Evolutionary conservation across 2,113 vertebrate species (phyloP), one percentile per base, ranked within the genome.

Genomic region (Mustela nigripes): DNA sequence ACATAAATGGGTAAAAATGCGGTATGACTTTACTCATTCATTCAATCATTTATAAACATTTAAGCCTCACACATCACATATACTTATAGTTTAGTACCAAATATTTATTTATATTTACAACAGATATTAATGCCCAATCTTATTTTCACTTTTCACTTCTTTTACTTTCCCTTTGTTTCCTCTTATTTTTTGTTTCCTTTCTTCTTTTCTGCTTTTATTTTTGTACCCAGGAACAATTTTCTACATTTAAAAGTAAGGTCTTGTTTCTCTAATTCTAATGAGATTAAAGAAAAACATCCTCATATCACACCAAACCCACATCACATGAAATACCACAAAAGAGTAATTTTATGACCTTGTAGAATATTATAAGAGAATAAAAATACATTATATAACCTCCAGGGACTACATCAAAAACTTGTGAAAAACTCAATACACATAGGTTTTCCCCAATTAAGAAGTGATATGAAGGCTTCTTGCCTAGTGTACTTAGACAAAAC

Each of bases 181-280:
- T 84, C 56, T 89, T 95, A 92, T 60, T 42, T 53, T 73, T 79
- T 69, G 8, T 67, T 92, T 48, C n/a, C 26, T 71, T 56, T 81
- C 36, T 36, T 45, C 36, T 39, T 53, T 83, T 83, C 48, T 71
- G 50, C 65, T 86, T 92, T 91, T 95, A 87, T 18, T 96, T 96
- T 56, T 73, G n/a, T 82, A 62, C 65, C 42, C 60, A 91, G 33
- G 3, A 96, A 65, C 16, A 65, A 31, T 69, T 48, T 83, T 94
- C 82, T 84, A 58, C 22, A 74, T 45, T 94, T 26, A 50, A 3
- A 83, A 65, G 31, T 42, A 79, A 86, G 4, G 56, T 78, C 36
- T 81, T 85, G 11, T 12, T 74, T 95, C 19, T 80, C 24, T 89
- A 74, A 39, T 50, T 53, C 7, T 76, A 94, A 95, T 74, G 39